Base-by-base conservation (phyloP, 2,888 invertebrate species). In the Arrhopalites spinosus region DNA sequence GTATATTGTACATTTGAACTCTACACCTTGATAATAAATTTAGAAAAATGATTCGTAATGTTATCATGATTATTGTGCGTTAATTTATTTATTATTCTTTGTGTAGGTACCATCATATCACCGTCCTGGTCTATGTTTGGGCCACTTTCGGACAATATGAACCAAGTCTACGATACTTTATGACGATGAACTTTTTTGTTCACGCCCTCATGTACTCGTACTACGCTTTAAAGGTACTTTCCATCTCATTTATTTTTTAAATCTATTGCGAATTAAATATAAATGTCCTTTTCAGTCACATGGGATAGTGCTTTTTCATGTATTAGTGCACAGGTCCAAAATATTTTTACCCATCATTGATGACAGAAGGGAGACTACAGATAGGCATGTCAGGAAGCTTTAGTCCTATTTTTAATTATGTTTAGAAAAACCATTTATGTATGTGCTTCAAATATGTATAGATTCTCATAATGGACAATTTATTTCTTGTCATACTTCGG, bases 131-230 rank as follows among this genome's bases (percentile, higher is more conserved):
- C n/a, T 81, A 80, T 29, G 78, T 78, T 25, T 81, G 81, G 81
- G 78, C 76, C 27, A 79, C 80, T 36, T 81, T 79, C 25, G 78
- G 77, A 59, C 70, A 56, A 20, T 81, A 81, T 47, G 81, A 80
- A 23, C 81, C 81, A 7, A 73, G 77, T 2, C 67, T 79, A n/a
- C 77, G 79, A 45, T 72, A 77, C 53, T 81, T 80, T 53, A 80
- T 80, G 79, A 74, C 78, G 53, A 80, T 81, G 79, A 81, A 81
- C 74, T 80, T 80, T 68, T 78, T 80, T 36, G 80, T 81, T 17
- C 81, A 81, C 75, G 81, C 74, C 25, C 76, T 78, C 27, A 80
- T 80, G 80, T 80, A 80, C 71, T 63, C 75, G 27, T 79, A 79
- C 59, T 79, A 79, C 56, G 78, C 74, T 29, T 47, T 75, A 2